Percentiles rank a stretch among this genome's conserved stretches.
These are phyloP conservation scores for Epinotia bilunana DNA, from an alignment of 2,888 invertebrate genomes.

Conservation along the genomic window DNA sequence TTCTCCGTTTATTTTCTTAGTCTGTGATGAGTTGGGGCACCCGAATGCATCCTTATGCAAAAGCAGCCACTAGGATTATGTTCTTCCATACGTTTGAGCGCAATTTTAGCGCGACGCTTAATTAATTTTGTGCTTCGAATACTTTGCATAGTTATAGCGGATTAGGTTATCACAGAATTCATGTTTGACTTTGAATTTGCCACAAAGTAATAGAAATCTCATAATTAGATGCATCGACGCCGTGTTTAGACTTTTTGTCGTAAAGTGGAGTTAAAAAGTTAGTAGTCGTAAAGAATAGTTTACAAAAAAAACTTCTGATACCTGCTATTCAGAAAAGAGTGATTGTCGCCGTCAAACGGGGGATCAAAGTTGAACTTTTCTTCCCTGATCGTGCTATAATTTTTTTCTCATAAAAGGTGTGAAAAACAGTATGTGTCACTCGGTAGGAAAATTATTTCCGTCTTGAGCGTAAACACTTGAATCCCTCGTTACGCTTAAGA, in stretches of 20 bases:
- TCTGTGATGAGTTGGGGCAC: neutral
- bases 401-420: too few species aligned
- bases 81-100: constrained; percentile 20
- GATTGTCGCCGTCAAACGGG: too few species aligned
- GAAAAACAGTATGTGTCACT: too few species aligned
- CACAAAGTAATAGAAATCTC: neutral
- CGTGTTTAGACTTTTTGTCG: neutral
- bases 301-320: too few species aligned
- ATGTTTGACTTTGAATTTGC: neutral
- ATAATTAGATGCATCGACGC: neutral
- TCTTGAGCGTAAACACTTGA: too few species aligned
- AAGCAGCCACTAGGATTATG: constrained; percentile 17
- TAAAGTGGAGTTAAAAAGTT: too few species aligned
- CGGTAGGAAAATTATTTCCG: too few species aligned
- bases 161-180: neutral
- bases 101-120: constrained; percentile 22
- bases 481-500: too few species aligned
- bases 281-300: too few species aligned
- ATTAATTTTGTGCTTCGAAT: constrained; percentile 26
- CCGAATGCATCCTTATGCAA: constrained; percentile 34
- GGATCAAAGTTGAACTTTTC: too few species aligned
- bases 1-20: constrained; percentile 37
- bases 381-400: too few species aligned
- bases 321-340: too few species aligned
- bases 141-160: constrained; percentile 17